A percentile compares a stretch with the other conserved stretches of the same genome.
These are phyloP conservation scores for Natator depressus DNA, from an alignment of 2,113 vertebrate species.

Conservation along the genomic window DNA sequence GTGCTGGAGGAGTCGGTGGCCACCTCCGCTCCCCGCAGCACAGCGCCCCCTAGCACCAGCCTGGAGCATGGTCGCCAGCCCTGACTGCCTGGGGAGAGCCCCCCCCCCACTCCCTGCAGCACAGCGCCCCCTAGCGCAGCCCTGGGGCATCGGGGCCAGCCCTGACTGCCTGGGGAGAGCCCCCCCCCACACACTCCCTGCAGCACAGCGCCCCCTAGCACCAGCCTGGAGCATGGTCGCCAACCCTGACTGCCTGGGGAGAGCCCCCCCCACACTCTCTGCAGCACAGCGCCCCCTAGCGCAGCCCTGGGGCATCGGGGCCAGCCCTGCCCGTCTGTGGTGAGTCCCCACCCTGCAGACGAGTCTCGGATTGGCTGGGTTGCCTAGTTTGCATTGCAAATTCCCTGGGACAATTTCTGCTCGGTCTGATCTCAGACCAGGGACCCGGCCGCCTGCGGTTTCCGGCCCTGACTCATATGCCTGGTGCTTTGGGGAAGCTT, in stretches of 20 bases:
- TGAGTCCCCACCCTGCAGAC: not conserved
- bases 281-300: too few species aligned
- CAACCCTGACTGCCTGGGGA: not conserved
- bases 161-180: too few species aligned
- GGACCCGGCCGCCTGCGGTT: not conserved
- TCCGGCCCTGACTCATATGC: not conserved
- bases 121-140: not conserved
- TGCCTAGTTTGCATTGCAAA: not conserved
- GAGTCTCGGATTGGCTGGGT: not conserved
- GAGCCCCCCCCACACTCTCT: too few species aligned
- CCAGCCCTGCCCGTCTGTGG: not conserved
- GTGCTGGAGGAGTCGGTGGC: too few species aligned
- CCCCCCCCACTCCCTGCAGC: not conserved
- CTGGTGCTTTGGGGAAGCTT: not conserved
- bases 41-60: too few species aligned
- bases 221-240: fast-evolving
- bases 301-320: fast-evolving
- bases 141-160: too few species aligned
- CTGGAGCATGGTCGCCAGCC: fast-evolving
- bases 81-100: not conserved
- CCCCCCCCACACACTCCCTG: too few species aligned
- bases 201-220: not conserved
- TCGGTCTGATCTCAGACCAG: too few species aligned
- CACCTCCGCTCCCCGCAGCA: too few species aligned
- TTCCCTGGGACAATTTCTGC: not conserved